Percentiles rank a stretch among this genome's conserved stretches.
phyloP scores from a whole-genome alignment of 2,113 vertebrate species.

The Dasypus novemcinctus region DNA sequence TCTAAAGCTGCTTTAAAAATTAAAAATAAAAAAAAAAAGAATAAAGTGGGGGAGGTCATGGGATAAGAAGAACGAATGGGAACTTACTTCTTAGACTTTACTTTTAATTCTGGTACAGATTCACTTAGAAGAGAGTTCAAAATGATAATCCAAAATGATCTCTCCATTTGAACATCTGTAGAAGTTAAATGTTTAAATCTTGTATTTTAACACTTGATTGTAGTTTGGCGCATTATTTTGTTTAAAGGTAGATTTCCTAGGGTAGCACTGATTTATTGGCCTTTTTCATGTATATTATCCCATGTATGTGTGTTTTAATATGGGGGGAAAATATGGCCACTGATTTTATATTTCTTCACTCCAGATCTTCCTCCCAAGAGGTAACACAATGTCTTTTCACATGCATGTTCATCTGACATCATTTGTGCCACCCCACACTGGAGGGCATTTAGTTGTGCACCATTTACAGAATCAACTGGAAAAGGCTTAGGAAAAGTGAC shows the following conservation, averaged over 20 bases:
- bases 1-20: no score
- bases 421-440: background rate
- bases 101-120: background rate
- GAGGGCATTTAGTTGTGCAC: background rate
- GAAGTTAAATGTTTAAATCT: background rate
- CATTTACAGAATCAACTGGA: background rate
- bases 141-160: background rate
- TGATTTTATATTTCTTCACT: background rate
- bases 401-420: background rate
- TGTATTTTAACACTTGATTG: background rate
- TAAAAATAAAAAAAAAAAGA: background rate
- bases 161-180: background rate
- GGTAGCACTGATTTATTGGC: background rate
- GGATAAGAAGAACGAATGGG: background rate
- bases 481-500: background rate
- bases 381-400: background rate
- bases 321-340: background rate
- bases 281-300: background rate
- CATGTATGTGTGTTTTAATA: background rate
- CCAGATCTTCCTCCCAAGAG: background rate
- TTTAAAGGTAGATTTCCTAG: background rate
- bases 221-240: background rate
- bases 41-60: background rate
- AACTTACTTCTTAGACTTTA: background rate
- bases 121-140: conserved; percentile 1